Percentiles rank a stretch among this genome's conserved stretches.
Evolutionary conservation across 2,113 vertebrate genomes (phyloP).

Genomic region (Canis aureus): DNA sequence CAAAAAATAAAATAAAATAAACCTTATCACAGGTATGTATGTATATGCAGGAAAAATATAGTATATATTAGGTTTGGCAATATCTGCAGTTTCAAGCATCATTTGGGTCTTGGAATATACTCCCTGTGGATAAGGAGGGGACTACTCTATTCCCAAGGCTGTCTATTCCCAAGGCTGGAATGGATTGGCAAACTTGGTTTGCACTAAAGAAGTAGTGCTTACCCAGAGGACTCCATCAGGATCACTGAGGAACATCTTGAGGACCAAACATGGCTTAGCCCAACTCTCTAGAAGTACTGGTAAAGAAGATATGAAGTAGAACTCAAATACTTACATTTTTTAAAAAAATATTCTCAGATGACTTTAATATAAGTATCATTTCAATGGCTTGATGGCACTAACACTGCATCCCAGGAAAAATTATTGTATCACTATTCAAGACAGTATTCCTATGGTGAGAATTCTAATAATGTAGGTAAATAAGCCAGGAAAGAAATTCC

Average conservation of each 20-base stretch:
- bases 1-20: neutral
- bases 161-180: neutral
- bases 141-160: neutral
- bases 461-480: neutral
- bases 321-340: neutral
- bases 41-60: neutral
- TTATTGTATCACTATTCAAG: neutral
- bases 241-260: neutral
- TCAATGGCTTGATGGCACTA: neutral
- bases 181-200: neutral
- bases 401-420: neutral
- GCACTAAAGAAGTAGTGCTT: neutral
- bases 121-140: neutral
- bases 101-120: neutral
- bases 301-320: neutral
- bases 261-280: neutral
- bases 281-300: neutral
- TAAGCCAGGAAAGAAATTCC: neutral
- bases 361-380: slow-evolving; percentile 15
- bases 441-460: neutral
- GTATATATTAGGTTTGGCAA: neutral
- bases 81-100: neutral
- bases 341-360: neutral
- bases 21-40: neutral
- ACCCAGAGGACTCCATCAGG: neutral